Evolutionary conservation across 2,113 vertebrate genomes (phyloP), one percentile per base, ranked within the genome.

Genomic region (Rhea americana): DNA sequence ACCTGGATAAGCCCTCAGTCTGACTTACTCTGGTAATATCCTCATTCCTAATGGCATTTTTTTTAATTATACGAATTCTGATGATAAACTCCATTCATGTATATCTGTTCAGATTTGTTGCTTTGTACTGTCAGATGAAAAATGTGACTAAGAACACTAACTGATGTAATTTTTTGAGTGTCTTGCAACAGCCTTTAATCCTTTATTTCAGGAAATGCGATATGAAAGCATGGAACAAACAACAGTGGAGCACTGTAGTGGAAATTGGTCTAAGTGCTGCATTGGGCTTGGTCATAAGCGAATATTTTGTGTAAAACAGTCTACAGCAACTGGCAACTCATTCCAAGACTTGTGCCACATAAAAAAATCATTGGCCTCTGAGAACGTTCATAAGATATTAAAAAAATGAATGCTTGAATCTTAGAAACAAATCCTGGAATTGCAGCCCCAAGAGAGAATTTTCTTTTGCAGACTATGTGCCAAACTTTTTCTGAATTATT

Each of bases 401-500:
- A 79, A 91, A 88, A 76, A 37, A 28, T 0, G 53, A 79, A 45
- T 87, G 37, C 61, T 77, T 80, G 82, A 89, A 51, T 87, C 78
- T 48, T 96, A 78, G 68, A 92, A 90, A 22, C 21, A 61, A 92
- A 85, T 83, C 87, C 59, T 87, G 41, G 72, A 95, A 71, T 45
- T 72, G 10, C 24, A 83, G 59, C 14, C 55, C 72, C 68, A 75
- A 30, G 78, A 90, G 76, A 87, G 68, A 85, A 81, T 88, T 80
- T 78, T 93, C 79, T 87, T 89, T 73, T 91, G 45, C 93, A 91
- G 79, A 93, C 74, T 89, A 67, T 3, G 3, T 93, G 90, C 87
- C 87, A 92, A 86, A 82, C 55, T 82, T 91, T 95, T 90, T 93
- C 75, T 92, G 72, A 92, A 78, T 91, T 94, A 92, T 90, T 95